A percentile compares a stretch with the other conserved stretches of the same genome.
phyloP scores from a whole-genome alignment of 2,888 invertebrate genomes.

The Thumatha senex region DNA sequence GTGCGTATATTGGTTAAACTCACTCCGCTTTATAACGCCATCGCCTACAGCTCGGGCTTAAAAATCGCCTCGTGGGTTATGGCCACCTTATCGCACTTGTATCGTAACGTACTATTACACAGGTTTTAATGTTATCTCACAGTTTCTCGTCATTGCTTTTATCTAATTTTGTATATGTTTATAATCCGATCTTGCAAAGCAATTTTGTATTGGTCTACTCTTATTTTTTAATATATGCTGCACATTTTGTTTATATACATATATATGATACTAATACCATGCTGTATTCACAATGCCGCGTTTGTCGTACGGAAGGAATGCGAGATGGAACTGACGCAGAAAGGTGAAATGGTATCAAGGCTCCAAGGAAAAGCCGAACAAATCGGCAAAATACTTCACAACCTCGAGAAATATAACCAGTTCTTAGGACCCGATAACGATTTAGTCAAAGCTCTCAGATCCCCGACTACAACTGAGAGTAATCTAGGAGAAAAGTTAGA shows the following conservation, averaged over 20 bases:
- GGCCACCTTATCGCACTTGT: too few species aligned
- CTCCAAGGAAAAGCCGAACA: conserved; percentile 97
- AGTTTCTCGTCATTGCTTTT: background rate
- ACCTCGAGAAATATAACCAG: conserved; percentile 94
- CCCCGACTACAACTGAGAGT: conserved; percentile 70
- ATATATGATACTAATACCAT: conserved; percentile 67
- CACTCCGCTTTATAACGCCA: too few species aligned
- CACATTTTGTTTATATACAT: conserved; percentile 31
- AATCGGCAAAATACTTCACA: conserved; percentile 96
- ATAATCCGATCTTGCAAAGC: background rate
- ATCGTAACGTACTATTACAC: too few species aligned
- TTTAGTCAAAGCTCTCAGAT: conserved; percentile 75
- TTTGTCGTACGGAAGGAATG: conserved; percentile 89
- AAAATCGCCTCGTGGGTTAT: too few species aligned
- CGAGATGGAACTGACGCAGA: conserved; percentile 97
- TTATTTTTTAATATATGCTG: background rate
- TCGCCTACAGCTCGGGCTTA: too few species aligned
- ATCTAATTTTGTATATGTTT: conserved; percentile 5
- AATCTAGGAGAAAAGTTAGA: conserved; percentile 69
- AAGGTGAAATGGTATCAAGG: conserved; percentile 97
- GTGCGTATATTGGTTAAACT: too few species aligned
- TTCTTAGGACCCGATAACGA: conserved; percentile 85
- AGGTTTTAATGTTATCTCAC: background rate
- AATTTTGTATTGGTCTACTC: background rate
- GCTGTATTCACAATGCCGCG: conserved; percentile 77